Evolutionary conservation across 2,113 vertebrate species (phyloP).

Genomic region (Gobiocypris rarus): DNA sequence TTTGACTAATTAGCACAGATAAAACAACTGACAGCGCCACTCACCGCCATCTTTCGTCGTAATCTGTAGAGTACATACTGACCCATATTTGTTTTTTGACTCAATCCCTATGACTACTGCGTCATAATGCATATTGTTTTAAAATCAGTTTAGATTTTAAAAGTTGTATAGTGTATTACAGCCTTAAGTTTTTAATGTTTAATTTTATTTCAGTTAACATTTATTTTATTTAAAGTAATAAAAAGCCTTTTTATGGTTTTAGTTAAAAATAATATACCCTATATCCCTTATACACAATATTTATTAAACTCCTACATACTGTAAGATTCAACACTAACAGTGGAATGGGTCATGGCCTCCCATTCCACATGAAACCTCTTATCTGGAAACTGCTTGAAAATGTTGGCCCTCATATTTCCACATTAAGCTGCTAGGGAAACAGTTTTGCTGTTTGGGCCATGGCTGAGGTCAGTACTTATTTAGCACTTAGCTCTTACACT

Average conservation of each 20-base stretch:
- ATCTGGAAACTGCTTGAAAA: background rate
- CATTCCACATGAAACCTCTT: background rate
- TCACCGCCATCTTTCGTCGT: too few relatives aligned
- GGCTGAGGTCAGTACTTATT: background rate
- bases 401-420: background rate
- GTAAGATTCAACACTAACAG: background rate
- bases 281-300: background rate
- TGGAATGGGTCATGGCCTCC: slow-evolving; percentile 1
- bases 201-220: background rate
- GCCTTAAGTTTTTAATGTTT: background rate
- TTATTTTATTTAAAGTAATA: background rate
- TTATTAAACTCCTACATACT: background rate
- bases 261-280: background rate
- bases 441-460: background rate
- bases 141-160: too few relatives aligned
- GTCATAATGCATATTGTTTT: too few relatives aligned
- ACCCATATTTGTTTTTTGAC: too few relatives aligned
- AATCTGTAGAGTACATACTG: too few relatives aligned
- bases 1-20: too few relatives aligned
- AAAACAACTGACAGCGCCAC: too few relatives aligned
- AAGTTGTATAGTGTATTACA: too few relatives aligned
- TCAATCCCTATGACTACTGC: too few relatives aligned
- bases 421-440: slow-evolving; percentile 4
- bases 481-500: slow-evolving; percentile 78
- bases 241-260: background rate